These are phyloP conservation scores for Columbina picui DNA, from an alignment of 2,113 vertebrate species.

Conservation along the genomic window DNA sequence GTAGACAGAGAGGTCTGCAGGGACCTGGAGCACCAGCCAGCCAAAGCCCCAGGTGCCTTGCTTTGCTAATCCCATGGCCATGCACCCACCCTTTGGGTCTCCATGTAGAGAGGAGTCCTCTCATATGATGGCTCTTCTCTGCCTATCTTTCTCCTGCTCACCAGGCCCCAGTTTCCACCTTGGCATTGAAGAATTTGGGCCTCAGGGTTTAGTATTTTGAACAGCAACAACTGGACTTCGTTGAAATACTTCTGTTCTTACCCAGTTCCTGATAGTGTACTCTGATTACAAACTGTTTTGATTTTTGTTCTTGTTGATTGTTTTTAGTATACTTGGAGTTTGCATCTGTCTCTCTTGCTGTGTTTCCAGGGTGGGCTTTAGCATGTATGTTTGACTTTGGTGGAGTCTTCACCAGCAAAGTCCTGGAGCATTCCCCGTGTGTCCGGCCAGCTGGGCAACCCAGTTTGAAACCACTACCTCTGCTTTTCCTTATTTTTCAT, in stretches of 20 bases:
- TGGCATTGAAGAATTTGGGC: rapidly evolving
- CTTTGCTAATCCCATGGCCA: not conserved
- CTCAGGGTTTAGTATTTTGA: not conserved
- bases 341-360: not conserved
- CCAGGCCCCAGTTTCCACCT: not conserved
- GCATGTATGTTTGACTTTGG: not conserved
- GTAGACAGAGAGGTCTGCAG: not conserved
- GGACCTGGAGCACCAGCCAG: not conserved
- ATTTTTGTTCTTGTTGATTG: not conserved
- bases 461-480: not conserved
- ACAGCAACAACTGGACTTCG: not conserved
- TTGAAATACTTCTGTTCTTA: not conserved
- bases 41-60: not conserved
- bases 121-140: not conserved
- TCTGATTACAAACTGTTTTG: not conserved
- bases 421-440: not conserved
- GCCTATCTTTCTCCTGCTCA: not conserved
- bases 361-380: not conserved
- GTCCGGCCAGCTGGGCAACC: not conserved
- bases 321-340: not conserved
- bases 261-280: not conserved
- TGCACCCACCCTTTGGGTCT: not conserved
- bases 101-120: not conserved
- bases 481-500: not conserved
- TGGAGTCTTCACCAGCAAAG: not conserved